phyloP scores from a whole-genome alignment of 2,888 invertebrate species.

The Cheilosia variabilis region DNA sequence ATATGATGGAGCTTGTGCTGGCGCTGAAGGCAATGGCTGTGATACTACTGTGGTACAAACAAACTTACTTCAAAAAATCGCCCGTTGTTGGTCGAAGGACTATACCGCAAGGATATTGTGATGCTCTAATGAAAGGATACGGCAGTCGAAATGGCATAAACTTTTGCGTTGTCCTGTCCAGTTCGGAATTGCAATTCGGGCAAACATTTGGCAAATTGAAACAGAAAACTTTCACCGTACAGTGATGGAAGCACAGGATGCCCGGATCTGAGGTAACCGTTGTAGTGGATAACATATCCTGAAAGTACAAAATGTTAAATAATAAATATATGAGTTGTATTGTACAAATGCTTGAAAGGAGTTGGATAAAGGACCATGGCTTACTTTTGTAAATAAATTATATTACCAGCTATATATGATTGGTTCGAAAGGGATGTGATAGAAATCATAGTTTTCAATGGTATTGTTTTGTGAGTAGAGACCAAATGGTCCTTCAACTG shows the following conservation, averaged over 20 bases:
- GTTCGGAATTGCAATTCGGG: constrained; percentile 89
- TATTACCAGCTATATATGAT: background rate
- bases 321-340: constrained; percentile 43
- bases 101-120: constrained; percentile 91
- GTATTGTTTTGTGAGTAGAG: too few relatives aligned
- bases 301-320: constrained; percentile 58
- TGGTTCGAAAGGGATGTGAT: background rate
- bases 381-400: constrained; percentile 55
- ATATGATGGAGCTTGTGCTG: constrained; percentile 51
- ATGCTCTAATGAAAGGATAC: constrained; percentile 93
- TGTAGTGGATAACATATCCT: constrained; percentile 79
- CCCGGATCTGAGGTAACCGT: constrained; percentile 87
- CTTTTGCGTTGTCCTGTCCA: constrained; percentile 84
- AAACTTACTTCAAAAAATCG: constrained; percentile 92
- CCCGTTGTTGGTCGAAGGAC: constrained; percentile 94
- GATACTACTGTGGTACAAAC: constrained; percentile 39
- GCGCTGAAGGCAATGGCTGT: background rate
- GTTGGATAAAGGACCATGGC: constrained; percentile 1
- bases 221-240: constrained; percentile 92
- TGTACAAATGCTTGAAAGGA: constrained; percentile 5
- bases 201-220: constrained; percentile 90
- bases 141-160: constrained; percentile 93
- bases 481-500: too few relatives aligned
- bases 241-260: constrained; percentile 96
- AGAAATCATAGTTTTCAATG: too few relatives aligned